A percentile compares a stretch with the other conserved stretches of the same genome.
phyloP scores from a whole-genome alignment of 1,140 invertebrate species.

The Drosophila nigromelanica region DNA sequence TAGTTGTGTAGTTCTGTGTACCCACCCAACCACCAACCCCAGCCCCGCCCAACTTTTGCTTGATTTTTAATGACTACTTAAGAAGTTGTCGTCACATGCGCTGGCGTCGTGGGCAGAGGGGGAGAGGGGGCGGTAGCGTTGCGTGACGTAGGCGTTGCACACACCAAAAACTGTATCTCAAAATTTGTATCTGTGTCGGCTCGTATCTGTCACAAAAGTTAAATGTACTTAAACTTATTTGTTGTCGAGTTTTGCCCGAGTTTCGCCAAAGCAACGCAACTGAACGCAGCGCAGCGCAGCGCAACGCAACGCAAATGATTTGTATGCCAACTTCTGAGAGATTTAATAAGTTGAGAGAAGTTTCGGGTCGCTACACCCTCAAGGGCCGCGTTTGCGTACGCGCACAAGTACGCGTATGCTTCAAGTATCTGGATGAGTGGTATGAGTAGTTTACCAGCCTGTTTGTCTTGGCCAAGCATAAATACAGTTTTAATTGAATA shows the following conservation, averaged over 20 bases:
- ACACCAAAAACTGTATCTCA: constrained; percentile 12
- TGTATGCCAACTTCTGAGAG: constrained; percentile 63
- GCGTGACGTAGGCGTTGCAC: constrained; percentile 13
- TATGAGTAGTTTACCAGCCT: constrained; percentile 37
- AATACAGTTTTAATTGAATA: constrained; percentile 68
- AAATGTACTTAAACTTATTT: constrained; percentile 69
- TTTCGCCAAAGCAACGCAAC: constrained; percentile 1
- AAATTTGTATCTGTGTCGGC: constrained; percentile 14
- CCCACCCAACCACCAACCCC: background rate
- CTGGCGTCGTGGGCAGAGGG: background rate
- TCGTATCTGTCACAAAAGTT: constrained; percentile 53
- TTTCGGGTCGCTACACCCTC: constrained; percentile 11
- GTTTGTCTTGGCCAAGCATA: constrained; percentile 50
- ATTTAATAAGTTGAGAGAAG: constrained; percentile 54
- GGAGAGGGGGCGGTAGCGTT: background rate
- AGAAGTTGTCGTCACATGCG: constrained; percentile 37
- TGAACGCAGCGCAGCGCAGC: constrained; percentile 20
- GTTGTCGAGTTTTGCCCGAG: constrained; percentile 55
- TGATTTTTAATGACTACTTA: constrained; percentile 66
- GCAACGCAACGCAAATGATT: constrained; percentile 49
- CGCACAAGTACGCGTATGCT: constrained; percentile 30
- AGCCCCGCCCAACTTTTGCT: constrained; percentile 35
- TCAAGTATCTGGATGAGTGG: background rate
- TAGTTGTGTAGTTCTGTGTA: constrained; percentile 5
- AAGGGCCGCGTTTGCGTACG: constrained; percentile 9